Percentiles rank a stretch among this genome's conserved stretches.
Evolutionary conservation across 2,888 invertebrate genomes (phyloP).

Genomic region (Fragum whitleyi): DNA sequence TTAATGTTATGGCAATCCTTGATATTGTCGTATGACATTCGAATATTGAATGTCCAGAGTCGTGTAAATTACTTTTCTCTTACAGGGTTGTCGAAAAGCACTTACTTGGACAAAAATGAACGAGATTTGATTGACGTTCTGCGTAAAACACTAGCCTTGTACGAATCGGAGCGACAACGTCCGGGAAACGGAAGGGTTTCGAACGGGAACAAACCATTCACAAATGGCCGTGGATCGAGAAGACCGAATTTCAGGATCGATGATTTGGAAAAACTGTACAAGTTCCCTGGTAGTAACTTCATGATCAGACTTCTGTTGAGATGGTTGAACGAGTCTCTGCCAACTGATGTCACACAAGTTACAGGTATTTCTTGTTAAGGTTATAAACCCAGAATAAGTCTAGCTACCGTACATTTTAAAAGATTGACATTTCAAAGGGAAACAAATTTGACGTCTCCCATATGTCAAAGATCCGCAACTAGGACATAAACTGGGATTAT

Average conservation of each 20-base stretch:
- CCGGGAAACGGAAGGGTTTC: neutral
- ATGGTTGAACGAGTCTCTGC: neutral
- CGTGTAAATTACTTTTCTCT: no score
- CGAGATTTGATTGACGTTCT: neutral
- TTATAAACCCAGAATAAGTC: no score
- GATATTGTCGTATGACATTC: no score
- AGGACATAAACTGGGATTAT: no score
- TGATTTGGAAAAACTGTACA: neutral
- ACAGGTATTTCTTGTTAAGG: neutral
- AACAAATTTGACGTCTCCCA: no score
- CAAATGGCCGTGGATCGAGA: neutral
- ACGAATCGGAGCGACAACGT: neutral
- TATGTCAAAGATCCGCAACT: no score
- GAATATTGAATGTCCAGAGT: no score
- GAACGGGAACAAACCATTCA: neutral
- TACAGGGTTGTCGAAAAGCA: neutral
- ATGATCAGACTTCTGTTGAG: neutral
- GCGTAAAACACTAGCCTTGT: neutral
- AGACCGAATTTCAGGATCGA: neutral
- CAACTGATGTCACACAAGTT: neutral
- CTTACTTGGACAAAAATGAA: neutral
- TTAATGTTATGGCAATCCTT: no score
- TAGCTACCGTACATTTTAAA: no score
- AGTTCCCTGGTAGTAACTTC: slow-evolving; percentile 17
- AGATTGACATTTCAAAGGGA: no score